phyloP scores from a whole-genome alignment of 2,113 vertebrate genomes.

The Carettochelys insculpta region DNA sequence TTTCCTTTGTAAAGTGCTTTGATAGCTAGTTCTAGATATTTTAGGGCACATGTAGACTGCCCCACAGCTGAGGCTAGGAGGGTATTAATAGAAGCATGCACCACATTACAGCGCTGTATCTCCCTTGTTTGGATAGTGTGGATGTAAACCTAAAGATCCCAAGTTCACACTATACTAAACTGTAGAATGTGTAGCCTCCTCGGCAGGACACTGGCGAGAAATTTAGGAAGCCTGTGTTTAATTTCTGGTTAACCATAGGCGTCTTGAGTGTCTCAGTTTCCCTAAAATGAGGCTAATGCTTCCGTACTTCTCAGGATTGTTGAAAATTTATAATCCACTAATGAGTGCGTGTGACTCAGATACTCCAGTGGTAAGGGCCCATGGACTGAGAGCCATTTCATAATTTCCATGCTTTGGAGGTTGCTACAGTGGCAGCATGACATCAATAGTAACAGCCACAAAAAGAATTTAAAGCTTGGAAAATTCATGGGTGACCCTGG shows the following conservation, averaged over 20 bases:
- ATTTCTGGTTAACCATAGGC: neutral
- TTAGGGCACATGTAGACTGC: neutral
- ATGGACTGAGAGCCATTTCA: accelerated
- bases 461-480: slow-evolving; percentile 1
- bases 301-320: neutral
- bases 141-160: neutral
- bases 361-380: accelerated
- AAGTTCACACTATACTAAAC: neutral
- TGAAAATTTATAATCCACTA: accelerated
- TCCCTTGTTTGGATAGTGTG: neutral
- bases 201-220: neutral
- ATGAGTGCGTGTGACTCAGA: accelerated
- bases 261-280: neutral
- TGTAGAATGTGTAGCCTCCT: neutral
- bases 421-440: neutral
- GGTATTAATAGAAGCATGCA: neutral
- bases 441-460: neutral
- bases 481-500: neutral
- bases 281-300: neutral
- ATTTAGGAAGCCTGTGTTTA: neutral
- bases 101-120: neutral
- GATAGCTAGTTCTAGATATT: neutral
- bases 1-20: neutral
- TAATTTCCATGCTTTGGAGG: neutral
- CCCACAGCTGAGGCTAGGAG: neutral